Evolutionary conservation across 2,888 invertebrate species (phyloP), one percentile per base, ranked within the genome.

Genomic region (Pseudolycoriella hygida): DNA sequence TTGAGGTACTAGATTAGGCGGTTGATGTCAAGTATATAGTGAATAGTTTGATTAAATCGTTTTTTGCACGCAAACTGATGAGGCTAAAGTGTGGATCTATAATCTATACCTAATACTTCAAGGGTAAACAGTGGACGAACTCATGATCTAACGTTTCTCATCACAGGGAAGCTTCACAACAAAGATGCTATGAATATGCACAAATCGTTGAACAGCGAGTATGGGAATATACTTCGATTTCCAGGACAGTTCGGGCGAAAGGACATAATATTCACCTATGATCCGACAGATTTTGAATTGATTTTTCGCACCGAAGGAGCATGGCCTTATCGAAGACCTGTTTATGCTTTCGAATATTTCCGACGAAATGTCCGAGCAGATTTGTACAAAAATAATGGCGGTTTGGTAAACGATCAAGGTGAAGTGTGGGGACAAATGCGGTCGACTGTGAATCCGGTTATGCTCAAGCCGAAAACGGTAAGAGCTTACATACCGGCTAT

Each of bases 351-450:
- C 18, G 49, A 50, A 5, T 54, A 64, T 47, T 69, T 70, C 52
- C 56, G 68, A 10, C 53, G 53, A 8, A 49, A 52, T 48, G 47
- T 51, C 8, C 56, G 62, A 30, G 50, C 56, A 8, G 51, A 56
- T 10, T 18, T 48, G 2, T 57, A 53, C 17, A 47, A 50, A 38
- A 49, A 49, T 2, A 38, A 14, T 10, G 41, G 48, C 3, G 58
- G 59, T 0, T 47, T 60, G 15, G 4, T 53, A 42, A 51, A 49
- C 19, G 50, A 52, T 54, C 73, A 77, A 59, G 80, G 77, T 1
- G 67, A 72, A 12, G 67, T 73, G 50, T 82, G 82, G 82, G 70
- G 73, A 37, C 67, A 72, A 44, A 69, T 80, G 50, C 68, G 82
- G 15, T 71, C 73, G 1, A 74, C 73, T 48, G 76, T 78, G 0